phyloP scores from a whole-genome alignment of 1,140 invertebrate species.

The Drosophila repletoides region DNA sequence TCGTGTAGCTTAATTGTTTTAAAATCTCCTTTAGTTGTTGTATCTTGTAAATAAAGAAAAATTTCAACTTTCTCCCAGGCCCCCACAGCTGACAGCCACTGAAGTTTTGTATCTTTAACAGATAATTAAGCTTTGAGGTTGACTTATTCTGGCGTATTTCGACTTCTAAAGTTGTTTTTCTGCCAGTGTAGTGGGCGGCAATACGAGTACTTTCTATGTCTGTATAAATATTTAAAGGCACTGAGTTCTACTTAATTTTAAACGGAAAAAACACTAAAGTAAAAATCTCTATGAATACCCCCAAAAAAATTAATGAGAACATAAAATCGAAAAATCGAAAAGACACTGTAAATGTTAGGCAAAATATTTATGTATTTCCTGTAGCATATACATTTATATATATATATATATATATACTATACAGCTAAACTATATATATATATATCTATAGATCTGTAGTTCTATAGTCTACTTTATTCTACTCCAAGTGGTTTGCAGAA shows the following conservation, averaged over 20 bases:
- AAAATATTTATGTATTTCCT: constrained; percentile 71
- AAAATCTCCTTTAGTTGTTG: constrained; percentile 61
- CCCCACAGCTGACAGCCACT: constrained; percentile 26
- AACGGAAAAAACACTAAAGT: constrained; percentile 27
- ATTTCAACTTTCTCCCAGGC: constrained; percentile 54
- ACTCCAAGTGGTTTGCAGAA: constrained; percentile 78
- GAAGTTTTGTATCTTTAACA: constrained; percentile 21
- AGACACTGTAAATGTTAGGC: constrained; percentile 62
- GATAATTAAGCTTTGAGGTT: constrained; percentile 5
- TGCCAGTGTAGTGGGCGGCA: constrained; percentile 5
- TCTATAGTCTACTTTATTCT: constrained; percentile 43
- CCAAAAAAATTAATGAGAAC: not conserved
- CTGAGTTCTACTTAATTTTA: constrained; percentile 81
- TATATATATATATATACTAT: constrained; percentile 39
- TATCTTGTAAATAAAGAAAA: constrained; percentile 72
- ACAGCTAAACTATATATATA: constrained; percentile 33
- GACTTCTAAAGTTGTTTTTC: constrained; percentile 48
- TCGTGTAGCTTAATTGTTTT: constrained; percentile 67
- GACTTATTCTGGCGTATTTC: not conserved
- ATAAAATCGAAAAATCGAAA: constrained; percentile 42
- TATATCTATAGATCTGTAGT: constrained; percentile 17
- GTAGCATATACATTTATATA: constrained; percentile 50
- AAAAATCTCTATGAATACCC: constrained; percentile 24
- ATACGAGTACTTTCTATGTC: constrained; percentile 21
- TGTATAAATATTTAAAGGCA: constrained; percentile 77